Evolutionary conservation across 2,888 invertebrate genomes (phyloP).

Genomic region (Hoplodrina ambigua): DNA sequence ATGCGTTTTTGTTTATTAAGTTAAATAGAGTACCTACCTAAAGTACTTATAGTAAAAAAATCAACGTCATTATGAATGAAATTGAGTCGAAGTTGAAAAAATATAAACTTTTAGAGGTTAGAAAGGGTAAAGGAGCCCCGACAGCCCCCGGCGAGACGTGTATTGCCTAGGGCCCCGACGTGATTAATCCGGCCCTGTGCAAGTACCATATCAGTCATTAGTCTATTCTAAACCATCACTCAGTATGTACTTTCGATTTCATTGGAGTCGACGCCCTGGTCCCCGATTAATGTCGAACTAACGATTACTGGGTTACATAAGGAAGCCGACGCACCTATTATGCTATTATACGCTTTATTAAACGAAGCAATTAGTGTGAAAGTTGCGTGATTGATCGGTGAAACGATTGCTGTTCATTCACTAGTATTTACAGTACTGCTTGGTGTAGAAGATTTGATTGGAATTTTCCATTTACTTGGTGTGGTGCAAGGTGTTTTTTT

Average conservation of each 20-base stretch:
- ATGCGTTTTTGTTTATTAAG: too few species aligned
- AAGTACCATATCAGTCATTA: constrained; percentile 21
- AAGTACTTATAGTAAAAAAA: too few species aligned
- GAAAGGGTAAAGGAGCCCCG: too few species aligned
- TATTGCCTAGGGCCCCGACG: too few species aligned
- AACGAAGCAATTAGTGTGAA: constrained; percentile 78
- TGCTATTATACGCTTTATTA: constrained; percentile 78
- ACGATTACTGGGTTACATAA: constrained; percentile 74
- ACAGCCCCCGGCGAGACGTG: too few species aligned
- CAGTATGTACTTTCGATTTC: constrained; percentile 70
- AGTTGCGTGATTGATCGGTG: constrained; percentile 76
- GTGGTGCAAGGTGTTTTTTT: background rate
- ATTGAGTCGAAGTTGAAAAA: too few species aligned
- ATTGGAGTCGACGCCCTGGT: constrained; percentile 59
- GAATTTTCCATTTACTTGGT: constrained; percentile 9
- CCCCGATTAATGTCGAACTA: constrained; percentile 65
- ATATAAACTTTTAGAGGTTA: too few species aligned
- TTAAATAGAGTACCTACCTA: too few species aligned
- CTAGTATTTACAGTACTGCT: constrained; percentile 55
- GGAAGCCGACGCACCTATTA: constrained; percentile 62
- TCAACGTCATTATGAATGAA: too few species aligned
- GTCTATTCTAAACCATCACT: constrained; percentile 16
- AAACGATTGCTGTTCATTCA: constrained; percentile 66
- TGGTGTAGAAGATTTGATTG: constrained; percentile 38
- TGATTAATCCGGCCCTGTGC: too few species aligned